Percentiles rank a stretch among this genome's conserved stretches.
Evolutionary conservation across 2,888 invertebrate species (phyloP).

Genomic region (Drosophila mimica): DNA sequence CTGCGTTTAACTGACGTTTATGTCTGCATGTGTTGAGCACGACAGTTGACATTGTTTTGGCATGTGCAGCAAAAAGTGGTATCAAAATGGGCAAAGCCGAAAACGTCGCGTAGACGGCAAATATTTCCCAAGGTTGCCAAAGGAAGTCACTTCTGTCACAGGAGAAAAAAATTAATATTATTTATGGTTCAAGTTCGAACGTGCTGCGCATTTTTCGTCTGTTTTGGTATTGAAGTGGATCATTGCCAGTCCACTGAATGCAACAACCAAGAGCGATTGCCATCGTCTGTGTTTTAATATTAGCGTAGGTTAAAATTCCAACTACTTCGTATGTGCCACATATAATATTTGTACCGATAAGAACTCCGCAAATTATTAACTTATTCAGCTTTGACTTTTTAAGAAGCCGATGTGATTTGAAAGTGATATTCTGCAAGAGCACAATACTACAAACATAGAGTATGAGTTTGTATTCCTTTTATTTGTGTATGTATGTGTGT

Average conservation of each 20-base stretch:
- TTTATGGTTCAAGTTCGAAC: slow-evolving; percentile 79
- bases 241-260: slow-evolving; percentile 19
- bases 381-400: neutral
- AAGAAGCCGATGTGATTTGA: neutral
- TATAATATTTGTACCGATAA: neutral
- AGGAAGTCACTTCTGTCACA: slow-evolving; percentile 38
- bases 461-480: neutral
- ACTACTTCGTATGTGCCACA: neutral
- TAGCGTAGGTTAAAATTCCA: slow-evolving; percentile 32
- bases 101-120: slow-evolving; percentile 58
- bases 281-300: slow-evolving; percentile 44
- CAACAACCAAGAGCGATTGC: neutral
- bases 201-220: slow-evolving; percentile 73
- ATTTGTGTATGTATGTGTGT: neutral
- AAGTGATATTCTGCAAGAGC: neutral
- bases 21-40: slow-evolving; percentile 85
- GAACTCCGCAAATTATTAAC: neutral
- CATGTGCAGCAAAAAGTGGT: slow-evolving; percentile 55
- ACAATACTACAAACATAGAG: neutral
- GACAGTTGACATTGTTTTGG: slow-evolving; percentile 83
- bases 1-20: slow-evolving; percentile 78
- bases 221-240: slow-evolving; percentile 49
- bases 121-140: slow-evolving; percentile 62
- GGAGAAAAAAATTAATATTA: slow-evolving; percentile 75
- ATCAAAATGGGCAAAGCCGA: slow-evolving; percentile 61